phyloP scores from a whole-genome alignment of 1,140 invertebrate species.

The Vollenhovia emeryi region DNA sequence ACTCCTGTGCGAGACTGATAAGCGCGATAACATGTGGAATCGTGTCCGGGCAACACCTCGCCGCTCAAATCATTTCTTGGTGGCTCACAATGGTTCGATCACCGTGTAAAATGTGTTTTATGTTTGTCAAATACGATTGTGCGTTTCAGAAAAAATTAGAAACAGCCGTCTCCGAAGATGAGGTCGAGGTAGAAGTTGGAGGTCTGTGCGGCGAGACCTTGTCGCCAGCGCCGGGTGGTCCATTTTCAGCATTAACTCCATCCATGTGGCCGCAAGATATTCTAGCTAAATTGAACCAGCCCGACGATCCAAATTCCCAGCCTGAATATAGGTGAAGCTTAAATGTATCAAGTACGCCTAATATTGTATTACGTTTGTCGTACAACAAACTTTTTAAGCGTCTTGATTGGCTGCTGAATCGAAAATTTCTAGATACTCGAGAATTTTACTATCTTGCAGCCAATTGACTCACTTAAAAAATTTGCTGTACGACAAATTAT shows the following conservation, averaged over 20 bases:
- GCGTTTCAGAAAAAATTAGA: slow-evolving; percentile 90
- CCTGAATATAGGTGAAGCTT: slow-evolving; percentile 87
- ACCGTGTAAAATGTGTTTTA: neutral
- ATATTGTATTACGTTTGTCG: no score
- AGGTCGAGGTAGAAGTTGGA: slow-evolving; percentile 89
- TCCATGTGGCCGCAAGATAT: slow-evolving; percentile 99
- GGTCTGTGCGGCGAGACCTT: slow-evolving; percentile 88
- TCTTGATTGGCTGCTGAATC: no score
- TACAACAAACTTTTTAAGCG: no score
- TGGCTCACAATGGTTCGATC: neutral
- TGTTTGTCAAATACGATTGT: slow-evolving; percentile 50
- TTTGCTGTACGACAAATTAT: no score
- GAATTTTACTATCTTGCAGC: no score
- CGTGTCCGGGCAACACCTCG: neutral
- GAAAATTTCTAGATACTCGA: no score
- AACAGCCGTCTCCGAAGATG: slow-evolving; percentile 93
- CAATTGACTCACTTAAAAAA: no score
- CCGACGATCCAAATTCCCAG: slow-evolving; percentile 89
- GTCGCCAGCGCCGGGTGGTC: slow-evolving; percentile 91
- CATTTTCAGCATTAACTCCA: slow-evolving; percentile 95
- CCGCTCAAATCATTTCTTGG: neutral
- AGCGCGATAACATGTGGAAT: neutral
- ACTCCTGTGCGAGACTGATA: neutral
- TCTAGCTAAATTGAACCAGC: slow-evolving; percentile 91
- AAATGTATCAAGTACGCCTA: neutral